These are phyloP conservation scores for Lagorchestes hirsutus DNA, from an alignment of 2,797 vertebrate species.

Conservation along the genomic window DNA sequence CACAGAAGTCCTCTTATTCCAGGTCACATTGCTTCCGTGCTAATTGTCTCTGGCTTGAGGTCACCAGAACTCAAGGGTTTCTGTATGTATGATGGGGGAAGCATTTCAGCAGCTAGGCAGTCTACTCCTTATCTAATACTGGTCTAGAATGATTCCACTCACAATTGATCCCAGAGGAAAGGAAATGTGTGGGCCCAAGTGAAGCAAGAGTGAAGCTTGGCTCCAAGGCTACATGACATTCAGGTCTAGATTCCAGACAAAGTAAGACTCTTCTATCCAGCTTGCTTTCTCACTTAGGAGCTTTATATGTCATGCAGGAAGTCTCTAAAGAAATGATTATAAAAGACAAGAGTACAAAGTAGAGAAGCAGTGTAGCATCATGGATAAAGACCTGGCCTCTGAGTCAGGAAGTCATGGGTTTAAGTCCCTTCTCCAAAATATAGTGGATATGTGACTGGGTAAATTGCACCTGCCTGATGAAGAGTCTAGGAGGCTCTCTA, in stretches of 20 bases:
- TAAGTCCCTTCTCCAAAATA: neutral
- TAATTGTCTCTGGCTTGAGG: slow-evolving; percentile 4
- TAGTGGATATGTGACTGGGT: neutral
- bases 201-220: neutral
- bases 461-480: neutral
- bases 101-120: neutral
- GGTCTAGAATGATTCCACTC: neutral
- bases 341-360: neutral
- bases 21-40: neutral
- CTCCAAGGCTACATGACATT: neutral
- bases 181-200: neutral
- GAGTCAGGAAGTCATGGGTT: neutral
- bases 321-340: neutral
- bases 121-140: slow-evolving; percentile 8
- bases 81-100: neutral
- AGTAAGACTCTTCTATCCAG: neutral
- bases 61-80: neutral
- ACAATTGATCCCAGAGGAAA: neutral
- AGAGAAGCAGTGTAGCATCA: neutral
- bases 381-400: neutral
- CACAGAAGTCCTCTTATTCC: neutral
- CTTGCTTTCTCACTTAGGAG: neutral
- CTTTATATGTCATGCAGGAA: neutral
- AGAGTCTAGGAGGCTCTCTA: neutral
- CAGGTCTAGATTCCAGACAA: neutral